Evolutionary conservation across 2,113 vertebrate species (phyloP).

Genomic region (Dinomys branickii): DNA sequence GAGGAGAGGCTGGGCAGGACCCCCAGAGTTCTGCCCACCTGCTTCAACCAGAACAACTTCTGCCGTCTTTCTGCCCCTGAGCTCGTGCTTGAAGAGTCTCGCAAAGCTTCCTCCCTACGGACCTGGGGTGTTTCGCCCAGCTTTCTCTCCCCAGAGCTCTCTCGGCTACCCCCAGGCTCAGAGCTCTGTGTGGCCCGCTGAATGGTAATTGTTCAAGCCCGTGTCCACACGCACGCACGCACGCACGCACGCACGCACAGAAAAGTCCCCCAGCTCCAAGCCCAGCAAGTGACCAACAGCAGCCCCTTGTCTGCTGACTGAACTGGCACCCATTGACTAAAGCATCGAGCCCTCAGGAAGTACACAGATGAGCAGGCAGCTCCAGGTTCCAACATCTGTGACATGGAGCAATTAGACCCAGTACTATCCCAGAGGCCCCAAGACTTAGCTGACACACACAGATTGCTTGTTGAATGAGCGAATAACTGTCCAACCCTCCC

Average conservation of each 20-base stretch:
- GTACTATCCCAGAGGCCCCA: background rate
- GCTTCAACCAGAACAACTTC: background rate
- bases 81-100: background rate
- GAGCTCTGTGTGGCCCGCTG: background rate
- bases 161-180: background rate
- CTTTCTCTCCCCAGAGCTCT: background rate
- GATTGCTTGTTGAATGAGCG: background rate
- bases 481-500: background rate
- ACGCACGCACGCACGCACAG: no score
- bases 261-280: background rate
- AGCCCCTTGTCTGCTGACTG: background rate
- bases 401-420: background rate
- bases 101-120: background rate
- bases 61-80: background rate
- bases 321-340: background rate
- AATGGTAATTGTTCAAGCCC: background rate
- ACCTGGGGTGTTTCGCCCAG: background rate
- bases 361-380: background rate
- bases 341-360: background rate
- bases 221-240: background rate
- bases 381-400: background rate
- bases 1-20: background rate
- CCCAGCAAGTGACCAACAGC: background rate
- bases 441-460: background rate
- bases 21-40: background rate